Percentiles rank a stretch among this genome's conserved stretches.
Evolutionary conservation across 2,888 invertebrate genomes (phyloP).

Genomic region (Nudaria mundana): DNA sequence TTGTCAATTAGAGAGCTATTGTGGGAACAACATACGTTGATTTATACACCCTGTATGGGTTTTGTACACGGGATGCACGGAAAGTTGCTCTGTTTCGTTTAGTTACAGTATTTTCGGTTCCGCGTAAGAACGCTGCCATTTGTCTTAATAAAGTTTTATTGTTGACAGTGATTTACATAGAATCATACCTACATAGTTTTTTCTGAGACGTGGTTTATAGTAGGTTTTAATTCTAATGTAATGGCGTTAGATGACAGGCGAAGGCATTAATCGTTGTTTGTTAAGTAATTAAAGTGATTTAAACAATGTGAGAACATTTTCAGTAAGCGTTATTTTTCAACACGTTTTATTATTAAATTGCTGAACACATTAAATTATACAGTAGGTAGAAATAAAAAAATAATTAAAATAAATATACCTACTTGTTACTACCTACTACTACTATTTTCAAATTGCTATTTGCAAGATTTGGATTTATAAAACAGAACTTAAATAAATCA

Average conservation of each 20-base stretch:
- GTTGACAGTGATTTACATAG: conserved; percentile 31
- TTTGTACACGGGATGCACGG: conserved; percentile 25
- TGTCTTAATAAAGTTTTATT: conserved; percentile 36
- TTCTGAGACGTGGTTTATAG: conserved; percentile 19
- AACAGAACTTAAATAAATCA: too few species aligned
- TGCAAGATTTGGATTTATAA: too few species aligned
- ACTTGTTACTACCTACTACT: too few species aligned
- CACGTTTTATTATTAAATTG: too few species aligned
- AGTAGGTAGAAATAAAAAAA: too few species aligned
- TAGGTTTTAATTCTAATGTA: conserved; percentile 20
- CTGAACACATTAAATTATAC: too few species aligned
- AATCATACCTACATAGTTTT: conserved; percentile 9
- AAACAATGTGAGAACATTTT: conserved; percentile 12
- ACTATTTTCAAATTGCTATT: too few species aligned
- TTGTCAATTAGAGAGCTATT: conserved; percentile 79
- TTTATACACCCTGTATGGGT: conserved; percentile 62
- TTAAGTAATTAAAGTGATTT: conserved; percentile 29
- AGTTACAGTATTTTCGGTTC: conserved; percentile 29
- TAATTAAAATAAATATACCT: too few species aligned
- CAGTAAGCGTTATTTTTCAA: too few species aligned
- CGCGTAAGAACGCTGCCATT: conserved; percentile 19
- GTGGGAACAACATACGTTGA: conserved; percentile 72
- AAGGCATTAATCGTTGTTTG: conserved; percentile 19
- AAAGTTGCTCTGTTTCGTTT: conserved; percentile 33
- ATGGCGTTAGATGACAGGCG: conserved; percentile 13